Conservation (phyloP, 2,113 vertebrate species). For the Typhlomys cinereus region DNA sequence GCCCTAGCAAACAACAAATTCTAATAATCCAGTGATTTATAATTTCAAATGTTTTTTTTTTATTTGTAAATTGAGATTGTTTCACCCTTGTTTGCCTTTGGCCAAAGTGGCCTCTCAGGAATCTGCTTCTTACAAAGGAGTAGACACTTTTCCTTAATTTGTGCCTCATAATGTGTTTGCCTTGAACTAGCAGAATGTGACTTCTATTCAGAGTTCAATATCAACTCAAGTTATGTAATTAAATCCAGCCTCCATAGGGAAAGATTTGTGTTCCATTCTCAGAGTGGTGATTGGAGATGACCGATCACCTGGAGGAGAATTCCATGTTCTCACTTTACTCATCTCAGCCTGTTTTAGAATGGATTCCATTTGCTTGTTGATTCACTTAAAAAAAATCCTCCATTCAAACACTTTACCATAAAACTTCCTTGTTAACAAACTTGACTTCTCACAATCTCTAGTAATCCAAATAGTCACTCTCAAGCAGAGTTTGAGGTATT, state of each 20-base stretch:
- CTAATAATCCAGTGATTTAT: background rate
- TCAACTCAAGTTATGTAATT: background rate
- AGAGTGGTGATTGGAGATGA: background rate
- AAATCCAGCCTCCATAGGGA: background rate
- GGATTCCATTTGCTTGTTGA: background rate
- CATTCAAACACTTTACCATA: background rate
- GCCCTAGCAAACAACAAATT: background rate
- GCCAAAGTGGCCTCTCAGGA: background rate
- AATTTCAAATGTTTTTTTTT: too few relatives aligned
- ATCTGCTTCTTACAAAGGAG: background rate
- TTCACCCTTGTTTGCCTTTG: background rate
- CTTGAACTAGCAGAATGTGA: background rate
- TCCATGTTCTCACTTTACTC: background rate
- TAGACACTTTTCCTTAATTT: background rate
- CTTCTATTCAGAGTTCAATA: background rate
- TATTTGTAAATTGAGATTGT: background rate
- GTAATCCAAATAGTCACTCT: background rate
- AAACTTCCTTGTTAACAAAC: background rate
- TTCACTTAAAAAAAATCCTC: background rate
- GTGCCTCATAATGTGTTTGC: background rate
- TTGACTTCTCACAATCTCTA: background rate
- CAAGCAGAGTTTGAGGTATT: background rate
- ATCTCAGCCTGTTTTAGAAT: background rate
- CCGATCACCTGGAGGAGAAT: fast-evolving
- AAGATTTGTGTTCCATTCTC: background rate